Evolutionary conservation across 2,888 invertebrate species (phyloP).

Genomic region (Drosophila barbarae): DNA sequence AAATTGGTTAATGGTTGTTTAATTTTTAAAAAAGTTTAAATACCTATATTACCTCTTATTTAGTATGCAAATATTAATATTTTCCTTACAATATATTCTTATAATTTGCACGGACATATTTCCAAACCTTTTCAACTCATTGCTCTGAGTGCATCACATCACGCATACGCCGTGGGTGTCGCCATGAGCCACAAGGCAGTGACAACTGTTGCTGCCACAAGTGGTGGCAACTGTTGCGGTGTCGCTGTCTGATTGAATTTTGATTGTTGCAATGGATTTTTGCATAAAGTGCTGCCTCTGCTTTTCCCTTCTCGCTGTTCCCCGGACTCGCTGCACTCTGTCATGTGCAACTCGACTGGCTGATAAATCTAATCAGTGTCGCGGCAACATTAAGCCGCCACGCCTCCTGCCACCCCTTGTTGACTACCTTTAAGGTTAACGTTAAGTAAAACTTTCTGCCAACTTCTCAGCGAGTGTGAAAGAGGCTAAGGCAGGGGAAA

Average conservation of each 20-base stretch:
- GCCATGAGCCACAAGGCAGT: conserved; percentile 36
- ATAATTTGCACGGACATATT: not conserved
- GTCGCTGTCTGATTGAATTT: conserved; percentile 65
- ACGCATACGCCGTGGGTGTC: conserved; percentile 50
- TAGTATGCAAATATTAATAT: no score
- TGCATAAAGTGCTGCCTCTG: conserved; percentile 52
- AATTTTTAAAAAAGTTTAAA: not conserved
- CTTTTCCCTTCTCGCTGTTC: not conserved
- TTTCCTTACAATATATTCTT: not conserved
- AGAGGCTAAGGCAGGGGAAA: conserved; percentile 29
- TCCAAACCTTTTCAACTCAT: not conserved
- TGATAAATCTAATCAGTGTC: conserved; percentile 74
- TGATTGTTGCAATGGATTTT: conserved; percentile 57
- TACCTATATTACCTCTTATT: not conserved
- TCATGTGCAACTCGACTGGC: conserved; percentile 57
- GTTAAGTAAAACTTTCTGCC: conserved; percentile 53
- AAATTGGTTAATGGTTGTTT: not conserved
- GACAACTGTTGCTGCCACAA: conserved; percentile 67
- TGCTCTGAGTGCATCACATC: conserved; percentile 40
- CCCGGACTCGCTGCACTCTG: conserved; percentile 39
- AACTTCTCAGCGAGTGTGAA: conserved; percentile 53
- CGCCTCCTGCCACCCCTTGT: not conserved
- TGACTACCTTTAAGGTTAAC: conserved; percentile 59
- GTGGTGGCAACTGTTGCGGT: conserved; percentile 67
- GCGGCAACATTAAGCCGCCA: conserved; percentile 56